Evolutionary conservation across 2,113 vertebrate species (phyloP), one percentile per base, ranked within the genome.

Genomic region (Cariama cristata): DNA sequence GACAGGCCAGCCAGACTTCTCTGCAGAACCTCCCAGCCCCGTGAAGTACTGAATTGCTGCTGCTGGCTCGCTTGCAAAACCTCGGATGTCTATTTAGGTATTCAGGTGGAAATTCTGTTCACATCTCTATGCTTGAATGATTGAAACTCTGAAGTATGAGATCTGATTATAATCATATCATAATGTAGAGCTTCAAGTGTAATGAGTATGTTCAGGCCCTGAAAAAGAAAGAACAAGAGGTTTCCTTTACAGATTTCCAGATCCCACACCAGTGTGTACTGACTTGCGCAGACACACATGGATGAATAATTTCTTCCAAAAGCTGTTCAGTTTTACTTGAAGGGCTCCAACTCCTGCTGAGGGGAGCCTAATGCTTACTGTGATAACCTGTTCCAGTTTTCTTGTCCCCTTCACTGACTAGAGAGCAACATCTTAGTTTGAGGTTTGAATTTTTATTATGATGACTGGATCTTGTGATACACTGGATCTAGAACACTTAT

Each of bases 51-150:
- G 87, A 60, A 38, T 71, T 2, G 6, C 62, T 75, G 75, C 94
- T 5, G 0, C 58, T 85, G 64, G 62, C 58, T 86, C 49, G 88
- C 26, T 42, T 69, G 58, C 59, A 72, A 16, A 59, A 72, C 72
- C 66, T 80, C 2, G 0, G 6, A 30, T 87, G 40, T 63, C 66
- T 49, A 35, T 15, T 85, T 85, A 85, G 30, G 73, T 82, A 64
- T 81, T 85, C 81, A 79, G 93, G 91, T 96, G 91, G 86, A 96
- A 95, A 58, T 83, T 69, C 53, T 88, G 44, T 90, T 56, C 83
- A 4, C 64, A 38, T 83, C 33, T 49, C 38, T 69, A 0, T 69
- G 74, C 88, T 72, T 86, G 86, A 92, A 5, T 82, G 24, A 26
- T 2, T 63, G 79, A 88, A 80, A 50, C 71, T 79, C 58, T 83